Conservation (phyloP, 1,140 invertebrate genomes). For the Lerema accius region DNA sequence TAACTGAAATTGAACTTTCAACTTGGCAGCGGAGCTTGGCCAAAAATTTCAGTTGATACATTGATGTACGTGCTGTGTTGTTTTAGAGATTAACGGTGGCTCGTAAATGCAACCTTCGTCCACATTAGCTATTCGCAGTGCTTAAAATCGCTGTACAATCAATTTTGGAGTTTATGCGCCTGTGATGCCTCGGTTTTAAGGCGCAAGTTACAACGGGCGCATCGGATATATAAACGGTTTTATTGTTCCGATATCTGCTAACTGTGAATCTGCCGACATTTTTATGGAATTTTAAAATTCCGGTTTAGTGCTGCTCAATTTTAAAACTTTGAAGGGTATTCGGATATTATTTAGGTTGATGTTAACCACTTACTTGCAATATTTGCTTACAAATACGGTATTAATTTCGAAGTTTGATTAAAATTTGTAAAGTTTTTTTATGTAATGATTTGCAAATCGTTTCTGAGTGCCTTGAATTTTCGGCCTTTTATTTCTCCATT, state of each 20-base stretch:
- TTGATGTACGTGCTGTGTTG: constrained; percentile 31
- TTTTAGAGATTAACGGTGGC: constrained; percentile 31
- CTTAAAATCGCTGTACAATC: constrained; percentile 10
- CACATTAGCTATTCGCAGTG: constrained; percentile 14
- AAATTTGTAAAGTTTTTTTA: too few species aligned
- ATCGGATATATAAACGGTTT: constrained; percentile 4
- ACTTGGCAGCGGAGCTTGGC: constrained; percentile 23
- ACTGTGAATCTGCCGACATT: not conserved
- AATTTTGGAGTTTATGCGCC: constrained; percentile 15
- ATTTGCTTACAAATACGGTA: not conserved
- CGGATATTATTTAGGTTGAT: too few species aligned
- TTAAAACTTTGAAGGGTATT: not conserved
- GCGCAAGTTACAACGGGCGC: not conserved
- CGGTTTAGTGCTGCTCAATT: not conserved
- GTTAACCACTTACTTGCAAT: not conserved
- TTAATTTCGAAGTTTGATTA: not conserved
- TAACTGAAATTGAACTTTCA: constrained; percentile 32
- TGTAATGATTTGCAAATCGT: too few species aligned
- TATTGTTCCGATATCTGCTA: not conserved
- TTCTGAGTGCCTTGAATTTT: too few species aligned
- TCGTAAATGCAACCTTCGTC: constrained; percentile 28
- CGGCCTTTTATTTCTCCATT: too few species aligned
- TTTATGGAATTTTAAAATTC: not conserved
- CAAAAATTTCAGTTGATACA: constrained; percentile 31
- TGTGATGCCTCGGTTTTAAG: constrained; percentile 2